Evolutionary conservation across 1,140 invertebrate genomes (phyloP).

Genomic region (Drosophila neocordata): DNA sequence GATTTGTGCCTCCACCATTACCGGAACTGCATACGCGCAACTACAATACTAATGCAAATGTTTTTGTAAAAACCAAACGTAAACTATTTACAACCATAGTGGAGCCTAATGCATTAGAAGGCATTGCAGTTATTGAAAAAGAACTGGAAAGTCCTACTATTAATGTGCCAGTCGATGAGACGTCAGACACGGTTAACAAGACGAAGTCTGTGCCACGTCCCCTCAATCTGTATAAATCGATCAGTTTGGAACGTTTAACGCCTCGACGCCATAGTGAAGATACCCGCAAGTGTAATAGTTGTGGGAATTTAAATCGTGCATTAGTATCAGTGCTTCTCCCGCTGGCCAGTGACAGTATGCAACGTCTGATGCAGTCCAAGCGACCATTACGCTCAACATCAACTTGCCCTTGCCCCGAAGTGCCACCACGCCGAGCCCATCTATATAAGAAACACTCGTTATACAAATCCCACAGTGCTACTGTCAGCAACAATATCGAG

Average conservation of each 20-base stretch:
- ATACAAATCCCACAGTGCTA: constrained; percentile 67
- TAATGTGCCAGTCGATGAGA: constrained; percentile 33
- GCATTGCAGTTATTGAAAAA: constrained; percentile 65
- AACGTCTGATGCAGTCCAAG: constrained; percentile 43
- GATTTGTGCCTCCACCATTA: constrained; percentile 63
- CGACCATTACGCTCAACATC: not conserved
- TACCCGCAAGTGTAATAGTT: constrained; percentile 53
- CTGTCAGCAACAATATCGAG: constrained; percentile 66
- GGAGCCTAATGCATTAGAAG: constrained; percentile 62
- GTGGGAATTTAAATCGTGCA: constrained; percentile 32
- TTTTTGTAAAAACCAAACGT: constrained; percentile 90
- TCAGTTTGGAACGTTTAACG: constrained; percentile 54
- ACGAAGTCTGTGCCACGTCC: constrained; percentile 21
- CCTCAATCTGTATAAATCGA: constrained; percentile 54
- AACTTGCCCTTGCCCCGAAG: constrained; percentile 38
- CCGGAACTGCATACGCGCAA: constrained; percentile 77
- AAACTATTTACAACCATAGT: constrained; percentile 89
- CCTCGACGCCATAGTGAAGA: constrained; percentile 29
- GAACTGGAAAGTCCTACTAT: constrained; percentile 60
- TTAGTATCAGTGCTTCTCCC: constrained; percentile 44
- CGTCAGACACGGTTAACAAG: not conserved
- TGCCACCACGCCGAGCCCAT: constrained; percentile 55
- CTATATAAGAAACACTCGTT: constrained; percentile 71
- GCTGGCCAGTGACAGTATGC: constrained; percentile 70
- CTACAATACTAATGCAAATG: constrained; percentile 82